A percentile compares a stretch with the other conserved stretches of the same genome.
Conservation (phyloP, 2,113 vertebrate species). For the Macrotis lagotis region DNA sequence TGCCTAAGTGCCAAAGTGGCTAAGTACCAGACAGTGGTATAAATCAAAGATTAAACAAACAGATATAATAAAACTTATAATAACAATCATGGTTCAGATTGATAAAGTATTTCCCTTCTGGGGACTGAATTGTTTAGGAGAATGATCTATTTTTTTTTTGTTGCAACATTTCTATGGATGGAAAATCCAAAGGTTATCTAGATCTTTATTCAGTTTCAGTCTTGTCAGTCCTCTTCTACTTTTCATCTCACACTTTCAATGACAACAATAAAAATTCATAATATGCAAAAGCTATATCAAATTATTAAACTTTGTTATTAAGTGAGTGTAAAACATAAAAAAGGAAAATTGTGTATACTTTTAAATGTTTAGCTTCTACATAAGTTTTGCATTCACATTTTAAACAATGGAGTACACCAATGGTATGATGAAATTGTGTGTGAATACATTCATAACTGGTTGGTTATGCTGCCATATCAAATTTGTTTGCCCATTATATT, state of each 20-base stretch:
- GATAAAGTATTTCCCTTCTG: too few species aligned
- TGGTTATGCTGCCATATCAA: not conserved
- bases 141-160: too few species aligned
- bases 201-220: not conserved
- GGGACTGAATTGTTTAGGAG: too few species aligned
- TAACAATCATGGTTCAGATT: too few species aligned
- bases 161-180: not conserved
- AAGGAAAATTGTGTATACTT: not conserved
- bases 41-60: too few species aligned
- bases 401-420: not conserved
- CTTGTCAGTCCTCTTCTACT: not conserved
- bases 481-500: not conserved
- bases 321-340: conserved; percentile 9
- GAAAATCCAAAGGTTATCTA: not conserved
- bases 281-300: not conserved
- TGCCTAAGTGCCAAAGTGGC: too few species aligned
- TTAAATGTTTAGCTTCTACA: conserved; percentile 21
- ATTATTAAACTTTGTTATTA: not conserved
- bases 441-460: not conserved
- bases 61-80: too few species aligned
- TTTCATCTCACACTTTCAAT: not conserved
- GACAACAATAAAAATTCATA: not conserved
- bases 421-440: not conserved
- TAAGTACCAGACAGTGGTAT: too few species aligned
- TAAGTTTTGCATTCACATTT: conserved; percentile 40